Evolutionary conservation across 1,140 invertebrate genomes (phyloP).

Genomic region (Leptinotarsa defecta): DNA sequence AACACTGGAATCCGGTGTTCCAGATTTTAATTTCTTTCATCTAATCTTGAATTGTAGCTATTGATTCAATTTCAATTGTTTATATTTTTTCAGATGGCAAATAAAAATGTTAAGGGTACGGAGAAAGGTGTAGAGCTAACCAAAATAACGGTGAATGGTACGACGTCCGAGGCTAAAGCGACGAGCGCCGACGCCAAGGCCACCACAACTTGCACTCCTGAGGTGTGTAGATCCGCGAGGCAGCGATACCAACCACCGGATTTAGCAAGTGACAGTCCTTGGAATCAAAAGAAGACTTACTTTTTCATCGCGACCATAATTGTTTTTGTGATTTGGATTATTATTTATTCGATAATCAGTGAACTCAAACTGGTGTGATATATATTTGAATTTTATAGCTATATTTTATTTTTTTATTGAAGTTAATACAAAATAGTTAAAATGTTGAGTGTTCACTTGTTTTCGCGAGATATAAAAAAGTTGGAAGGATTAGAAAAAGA

Average conservation of each 20-base stretch:
- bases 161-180: neutral
- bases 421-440: no score
- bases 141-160: slow-evolving; percentile 35
- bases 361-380: slow-evolving; percentile 39
- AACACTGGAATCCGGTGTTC: no score
- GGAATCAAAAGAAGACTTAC: slow-evolving; percentile 59
- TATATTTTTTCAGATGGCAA: slow-evolving; percentile 44
- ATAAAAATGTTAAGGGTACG: slow-evolving; percentile 35
- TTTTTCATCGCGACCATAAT: slow-evolving; percentile 58
- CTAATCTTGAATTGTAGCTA: no score
- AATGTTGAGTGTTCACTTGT: no score
- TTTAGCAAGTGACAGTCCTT: slow-evolving; percentile 58
- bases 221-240: slow-evolving; percentile 50
- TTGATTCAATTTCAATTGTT: neutral
- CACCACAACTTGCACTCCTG: slow-evolving; percentile 46
- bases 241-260: slow-evolving; percentile 48
- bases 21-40: no score
- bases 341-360: slow-evolving; percentile 54
- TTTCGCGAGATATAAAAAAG: no score
- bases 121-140: slow-evolving; percentile 47
- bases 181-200: slow-evolving; percentile 16
- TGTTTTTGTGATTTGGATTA: slow-evolving; percentile 58
- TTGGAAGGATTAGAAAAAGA: no score
- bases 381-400: slow-evolving; percentile 10
- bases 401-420: neutral